Base-by-base conservation (phyloP, 2,797 vertebrate genomes). In the Muscicapa comitata region DNA sequence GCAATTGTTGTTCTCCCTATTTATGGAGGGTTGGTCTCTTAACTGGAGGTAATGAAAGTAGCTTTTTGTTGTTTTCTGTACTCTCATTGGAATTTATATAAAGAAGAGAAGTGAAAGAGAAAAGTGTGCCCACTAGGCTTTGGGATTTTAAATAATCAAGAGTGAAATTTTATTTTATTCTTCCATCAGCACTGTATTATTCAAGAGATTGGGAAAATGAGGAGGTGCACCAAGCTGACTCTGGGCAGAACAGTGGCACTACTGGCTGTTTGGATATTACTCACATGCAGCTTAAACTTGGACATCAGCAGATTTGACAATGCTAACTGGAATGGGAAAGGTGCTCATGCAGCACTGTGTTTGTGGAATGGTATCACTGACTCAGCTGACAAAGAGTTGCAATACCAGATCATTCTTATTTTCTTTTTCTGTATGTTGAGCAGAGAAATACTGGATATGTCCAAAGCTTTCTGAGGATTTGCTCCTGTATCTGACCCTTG, bases 401-500 rank as follows among this genome's bases (percentile, higher is more conserved):
- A 53, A 17, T 47, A 48, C 18, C 25, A 74, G 33, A 40, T 17
- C 10, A 4, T 66, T 79, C 31, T 43, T 68, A 12, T 67, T 85
- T 79, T 48, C 53, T 87, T 45, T 4, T 16, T 70, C 13, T 76
- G 0, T 86, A 2, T 23, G 4, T 40, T 65, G 50, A 87, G 24
- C 15, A 63, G 14, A 77, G 51, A 77, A 87, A 70, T 73, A 57
- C 12, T 45, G 45, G 21, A 1, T 58, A 37, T 17, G 17, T 79
- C 53, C 68, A 80, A 71, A 79, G 21, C 11, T 89, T 55, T 74
- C 25, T 28, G 35, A 84, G 58, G 21, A 88, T 21, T n/a, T 90
- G 35, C 35, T 70, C 9, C 48, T 42, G 17, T 72, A 83, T 53
- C 45, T 73, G 59, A 63, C 42, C 29, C 51, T 45, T 40, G 55